A percentile compares a stretch with the other conserved stretches of the same genome.
phyloP scores from a whole-genome alignment of 1,140 invertebrate genomes.

The Philopotamus ludificatus region DNA sequence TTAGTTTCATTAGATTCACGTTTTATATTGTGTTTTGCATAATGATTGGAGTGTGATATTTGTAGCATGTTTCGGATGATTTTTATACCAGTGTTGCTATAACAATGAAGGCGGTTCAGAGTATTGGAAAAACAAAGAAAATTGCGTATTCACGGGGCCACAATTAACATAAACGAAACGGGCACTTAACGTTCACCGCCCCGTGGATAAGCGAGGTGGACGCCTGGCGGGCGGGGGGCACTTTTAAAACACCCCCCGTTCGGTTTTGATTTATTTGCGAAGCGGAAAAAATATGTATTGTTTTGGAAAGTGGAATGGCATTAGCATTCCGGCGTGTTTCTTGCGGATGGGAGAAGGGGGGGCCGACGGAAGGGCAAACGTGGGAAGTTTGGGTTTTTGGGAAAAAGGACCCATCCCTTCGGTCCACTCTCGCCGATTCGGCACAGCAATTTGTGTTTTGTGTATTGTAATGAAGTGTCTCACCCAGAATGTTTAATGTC shows the following conservation, averaged over 20 bases:
- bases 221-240: not conserved
- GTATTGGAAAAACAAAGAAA: slow-evolving; percentile 12
- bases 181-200: slow-evolving; percentile 27
- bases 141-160: slow-evolving; percentile 19
- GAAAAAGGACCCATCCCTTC: no score
- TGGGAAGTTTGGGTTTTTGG: no score
- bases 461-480: no score
- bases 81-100: no score
- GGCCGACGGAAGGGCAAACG: not conserved
- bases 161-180: slow-evolving; percentile 24
- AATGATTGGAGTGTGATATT: not conserved
- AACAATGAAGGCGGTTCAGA: not conserved
- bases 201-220: not conserved
- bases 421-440: no score
- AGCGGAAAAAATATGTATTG: slow-evolving; percentile 22
- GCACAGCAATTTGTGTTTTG: no score
- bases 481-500: no score
- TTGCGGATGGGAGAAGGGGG: not conserved
- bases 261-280: slow-evolving; percentile 21
- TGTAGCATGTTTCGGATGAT: no score
- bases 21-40: not conserved
- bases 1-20: no score
- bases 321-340: slow-evolving; percentile 17
- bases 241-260: slow-evolving; percentile 11
- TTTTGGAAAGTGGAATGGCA: slow-evolving; percentile 10